Percentiles rank a stretch among this genome's conserved stretches.
Conservation (phyloP, 1,140 invertebrate species). For the Heterodera carotae region DNA sequence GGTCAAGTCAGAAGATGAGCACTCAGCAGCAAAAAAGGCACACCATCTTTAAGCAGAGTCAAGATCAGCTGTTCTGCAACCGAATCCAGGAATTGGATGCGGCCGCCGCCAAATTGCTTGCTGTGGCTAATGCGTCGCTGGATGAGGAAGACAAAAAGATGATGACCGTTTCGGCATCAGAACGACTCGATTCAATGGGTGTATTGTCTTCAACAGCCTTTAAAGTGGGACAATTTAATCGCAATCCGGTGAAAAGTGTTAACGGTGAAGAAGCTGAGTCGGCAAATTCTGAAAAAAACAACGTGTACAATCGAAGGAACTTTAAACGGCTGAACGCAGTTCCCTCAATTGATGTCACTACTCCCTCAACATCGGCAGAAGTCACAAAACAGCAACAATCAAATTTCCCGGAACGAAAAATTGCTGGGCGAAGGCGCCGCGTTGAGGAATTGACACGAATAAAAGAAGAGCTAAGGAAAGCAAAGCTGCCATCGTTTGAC, state of each 20-base stretch:
- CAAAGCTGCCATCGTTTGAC: slow-evolving; percentile 43
- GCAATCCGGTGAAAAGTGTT: not conserved
- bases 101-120: slow-evolving; percentile 18
- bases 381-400: not conserved
- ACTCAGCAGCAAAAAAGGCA: not conserved
- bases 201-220: slow-evolving; percentile 2
- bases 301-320: not conserved
- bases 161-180: slow-evolving; percentile 25
- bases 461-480: slow-evolving; percentile 44
- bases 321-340: slow-evolving; percentile 8
- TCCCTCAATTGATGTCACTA: slow-evolving; percentile 23
- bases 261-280: not conserved
- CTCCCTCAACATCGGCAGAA: slow-evolving; percentile 23
- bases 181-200: slow-evolving; percentile 25
- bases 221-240: slow-evolving; percentile 4
- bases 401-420: slow-evolving; percentile 37
- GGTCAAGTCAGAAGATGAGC: not conserved
- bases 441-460: slow-evolving; percentile 46
- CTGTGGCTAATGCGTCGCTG: slow-evolving; percentile 3
- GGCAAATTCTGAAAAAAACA: not conserved
- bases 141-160: slow-evolving; percentile 19
- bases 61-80: slow-evolving; percentile 1
- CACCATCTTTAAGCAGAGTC: not conserved
- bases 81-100: slow-evolving; percentile 30
- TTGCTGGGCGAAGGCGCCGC: slow-evolving; percentile 28